Evolutionary conservation across 2,888 invertebrate genomes (phyloP).

Genomic region (Drosophila macrospina): DNA sequence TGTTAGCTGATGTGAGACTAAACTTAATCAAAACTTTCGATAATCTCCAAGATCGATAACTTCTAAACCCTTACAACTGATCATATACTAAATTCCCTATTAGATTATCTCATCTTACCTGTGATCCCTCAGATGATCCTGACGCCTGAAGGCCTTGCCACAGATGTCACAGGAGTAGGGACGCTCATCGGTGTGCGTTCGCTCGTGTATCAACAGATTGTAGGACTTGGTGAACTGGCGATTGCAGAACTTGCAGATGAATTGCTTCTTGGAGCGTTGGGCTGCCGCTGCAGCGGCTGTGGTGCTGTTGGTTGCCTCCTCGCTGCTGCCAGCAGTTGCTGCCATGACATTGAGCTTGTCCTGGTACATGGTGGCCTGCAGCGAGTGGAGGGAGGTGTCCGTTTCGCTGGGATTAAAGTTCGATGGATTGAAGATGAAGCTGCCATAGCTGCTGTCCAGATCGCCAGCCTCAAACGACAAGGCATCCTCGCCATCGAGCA

Average conservation of each 20-base stretch:
- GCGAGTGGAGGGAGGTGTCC: slow-evolving; percentile 71
- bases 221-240: slow-evolving; percentile 99
- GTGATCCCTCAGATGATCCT: slow-evolving; percentile 97
- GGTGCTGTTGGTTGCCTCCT: slow-evolving; percentile 45
- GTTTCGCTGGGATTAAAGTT: slow-evolving; percentile 64
- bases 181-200: slow-evolving; percentile 98
- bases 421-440: slow-evolving; percentile 88
- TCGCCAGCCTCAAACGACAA: slow-evolving; percentile 87
- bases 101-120: slow-evolving; percentile 87
- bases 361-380: slow-evolving; percentile 84
- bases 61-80: neutral
- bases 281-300: slow-evolving; percentile 71
- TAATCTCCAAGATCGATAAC: neutral
- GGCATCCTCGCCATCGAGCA: slow-evolving; percentile 91
- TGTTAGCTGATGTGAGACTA: no score
- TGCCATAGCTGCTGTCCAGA: slow-evolving; percentile 89
- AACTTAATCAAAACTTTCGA: no score
- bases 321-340: slow-evolving; percentile 30
- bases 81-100: neutral
- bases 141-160: slow-evolving; percentile 97
- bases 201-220: slow-evolving; percentile 97
- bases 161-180: slow-evolving; percentile 99
- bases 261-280: slow-evolving; percentile 97
- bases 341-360: slow-evolving; percentile 80
- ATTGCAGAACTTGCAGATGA: slow-evolving; percentile 99